phyloP scores from a whole-genome alignment of 2,797 vertebrate species.

The Galaxias olidus region DNA sequence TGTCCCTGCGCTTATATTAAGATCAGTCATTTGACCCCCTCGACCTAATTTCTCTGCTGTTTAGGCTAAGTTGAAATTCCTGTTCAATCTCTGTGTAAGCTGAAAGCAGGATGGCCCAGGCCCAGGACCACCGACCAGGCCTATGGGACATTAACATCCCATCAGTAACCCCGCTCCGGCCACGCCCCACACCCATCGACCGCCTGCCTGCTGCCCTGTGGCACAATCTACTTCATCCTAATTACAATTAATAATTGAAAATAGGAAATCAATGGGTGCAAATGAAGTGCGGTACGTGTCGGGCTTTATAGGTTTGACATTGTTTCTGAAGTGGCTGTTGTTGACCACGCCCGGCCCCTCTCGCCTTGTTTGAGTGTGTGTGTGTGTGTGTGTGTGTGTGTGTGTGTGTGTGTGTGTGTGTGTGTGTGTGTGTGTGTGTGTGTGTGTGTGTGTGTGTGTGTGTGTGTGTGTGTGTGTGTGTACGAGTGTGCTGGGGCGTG shows the following conservation, averaged over 20 bases:
- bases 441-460: background rate
- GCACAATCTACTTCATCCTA: conserved; percentile 92
- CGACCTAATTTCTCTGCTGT: no score
- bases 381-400: background rate
- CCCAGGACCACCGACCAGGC: no score
- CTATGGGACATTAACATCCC: no score
- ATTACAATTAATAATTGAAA: conserved; percentile 99
- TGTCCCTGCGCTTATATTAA: no score
- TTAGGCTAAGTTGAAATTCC: no score
- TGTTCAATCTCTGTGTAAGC: no score
- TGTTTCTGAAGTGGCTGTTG: conserved; percentile 66
- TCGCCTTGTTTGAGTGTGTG: conserved; percentile 10
- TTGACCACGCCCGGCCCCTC: conserved; percentile 59
- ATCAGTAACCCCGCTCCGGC: conserved; percentile 76
- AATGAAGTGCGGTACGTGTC: conserved; percentile 84
- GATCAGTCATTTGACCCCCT: no score
- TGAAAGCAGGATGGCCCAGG: no score
- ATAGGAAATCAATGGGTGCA: conserved; percentile 98
- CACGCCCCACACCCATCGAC: conserved; percentile 81
- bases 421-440: background rate
- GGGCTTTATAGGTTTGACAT: conserved; percentile 84
- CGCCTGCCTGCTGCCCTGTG: conserved; percentile 72
- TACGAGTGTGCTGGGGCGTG: conserved; percentile 1
- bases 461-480: background rate
- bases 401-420: background rate